These are phyloP conservation scores for Altica lythri DNA, from an alignment of 2,888 invertebrate species.

Conservation along the genomic window DNA sequence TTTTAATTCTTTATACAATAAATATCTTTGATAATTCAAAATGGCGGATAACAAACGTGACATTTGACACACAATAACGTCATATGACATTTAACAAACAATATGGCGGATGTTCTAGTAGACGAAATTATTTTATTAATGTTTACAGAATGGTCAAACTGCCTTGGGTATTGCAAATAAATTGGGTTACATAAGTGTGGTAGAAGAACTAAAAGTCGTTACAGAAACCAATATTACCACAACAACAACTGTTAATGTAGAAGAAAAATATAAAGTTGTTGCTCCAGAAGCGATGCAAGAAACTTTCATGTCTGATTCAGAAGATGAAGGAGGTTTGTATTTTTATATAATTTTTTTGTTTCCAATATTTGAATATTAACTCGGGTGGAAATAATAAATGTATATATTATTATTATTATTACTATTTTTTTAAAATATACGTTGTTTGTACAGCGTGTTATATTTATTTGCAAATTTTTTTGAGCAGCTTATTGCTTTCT, in stretches of 20 bases:
- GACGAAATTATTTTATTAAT: too few relatives aligned
- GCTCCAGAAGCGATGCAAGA: constrained; percentile 99
- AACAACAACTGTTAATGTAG: constrained; percentile 64
- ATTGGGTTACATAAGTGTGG: constrained; percentile 96
- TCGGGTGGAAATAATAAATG: too few relatives aligned
- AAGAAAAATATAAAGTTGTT: constrained; percentile 96
- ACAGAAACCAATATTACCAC: constrained; percentile 73
- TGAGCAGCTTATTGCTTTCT: constrained; percentile 5
- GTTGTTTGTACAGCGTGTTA: too few relatives aligned
- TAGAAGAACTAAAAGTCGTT: constrained; percentile 92
- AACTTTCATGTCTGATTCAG: constrained; percentile 97
- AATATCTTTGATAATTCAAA: too few relatives aligned
- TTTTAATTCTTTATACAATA: too few relatives aligned
- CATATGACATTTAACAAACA: too few relatives aligned
- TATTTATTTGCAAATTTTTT: constrained; percentile 23
- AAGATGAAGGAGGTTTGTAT: constrained; percentile 92
- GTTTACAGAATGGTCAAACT: constrained; percentile 88
- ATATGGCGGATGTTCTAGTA: too few relatives aligned
- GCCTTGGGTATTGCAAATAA: constrained; percentile 95
- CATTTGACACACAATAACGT: too few relatives aligned
- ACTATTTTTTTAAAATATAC: too few relatives aligned
- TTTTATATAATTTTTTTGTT: constrained; percentile 3
- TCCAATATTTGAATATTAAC: too few relatives aligned
- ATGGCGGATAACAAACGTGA: too few relatives aligned
- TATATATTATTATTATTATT: too few relatives aligned